phyloP scores from a whole-genome alignment of 2,797 vertebrate genomes.

The Eospalax fontanierii region DNA sequence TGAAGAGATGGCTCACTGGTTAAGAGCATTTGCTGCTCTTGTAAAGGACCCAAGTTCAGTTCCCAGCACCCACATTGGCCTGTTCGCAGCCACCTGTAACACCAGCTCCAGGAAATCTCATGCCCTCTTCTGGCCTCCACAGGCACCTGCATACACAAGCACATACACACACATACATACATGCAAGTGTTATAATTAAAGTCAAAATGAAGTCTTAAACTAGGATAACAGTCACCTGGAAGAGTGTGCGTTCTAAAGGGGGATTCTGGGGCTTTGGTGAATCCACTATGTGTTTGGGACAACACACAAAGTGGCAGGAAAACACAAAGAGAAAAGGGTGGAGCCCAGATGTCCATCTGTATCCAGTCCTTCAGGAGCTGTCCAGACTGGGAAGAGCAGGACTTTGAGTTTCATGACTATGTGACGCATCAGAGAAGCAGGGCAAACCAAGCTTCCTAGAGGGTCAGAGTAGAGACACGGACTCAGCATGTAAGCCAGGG shows the following conservation, averaged over 20 bases:
- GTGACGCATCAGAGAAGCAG: background rate
- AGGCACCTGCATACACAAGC: background rate
- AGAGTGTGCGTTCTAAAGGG: accelerated
- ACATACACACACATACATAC: background rate
- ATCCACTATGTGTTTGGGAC: background rate
- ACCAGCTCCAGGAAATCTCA: background rate
- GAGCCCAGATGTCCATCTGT: background rate
- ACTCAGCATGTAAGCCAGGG: background rate
- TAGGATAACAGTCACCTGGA: background rate
- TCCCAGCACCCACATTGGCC: background rate
- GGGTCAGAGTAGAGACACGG: too few relatives aligned
- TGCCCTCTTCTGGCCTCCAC: background rate
- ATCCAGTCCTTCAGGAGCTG: background rate
- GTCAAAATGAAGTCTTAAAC: too few relatives aligned
- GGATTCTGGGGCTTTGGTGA: background rate
- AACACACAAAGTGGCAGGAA: background rate
- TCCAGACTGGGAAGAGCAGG: accelerated
- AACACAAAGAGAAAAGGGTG: background rate
- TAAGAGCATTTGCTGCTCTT: background rate
- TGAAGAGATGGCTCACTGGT: background rate
- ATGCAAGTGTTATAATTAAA: background rate
- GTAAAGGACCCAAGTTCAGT: background rate
- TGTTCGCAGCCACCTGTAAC: background rate
- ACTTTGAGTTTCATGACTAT: accelerated
- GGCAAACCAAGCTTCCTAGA: background rate